phyloP scores from a whole-genome alignment of 2,888 invertebrate species.

The Chaetoderma sp. region DNA sequence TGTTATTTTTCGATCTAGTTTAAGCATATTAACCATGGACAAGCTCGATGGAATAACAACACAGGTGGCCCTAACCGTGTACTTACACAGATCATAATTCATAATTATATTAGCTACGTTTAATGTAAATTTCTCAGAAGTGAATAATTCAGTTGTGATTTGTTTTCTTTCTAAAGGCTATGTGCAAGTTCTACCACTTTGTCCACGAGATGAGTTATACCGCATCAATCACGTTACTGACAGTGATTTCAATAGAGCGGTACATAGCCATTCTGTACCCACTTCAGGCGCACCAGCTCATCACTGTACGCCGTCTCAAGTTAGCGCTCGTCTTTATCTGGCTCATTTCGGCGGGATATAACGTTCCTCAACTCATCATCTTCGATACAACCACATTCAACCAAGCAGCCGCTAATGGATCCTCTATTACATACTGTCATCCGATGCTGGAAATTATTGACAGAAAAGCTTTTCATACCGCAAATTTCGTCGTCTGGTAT shows the following conservation, averaged over 20 bases:
- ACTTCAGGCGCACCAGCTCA: slow-evolving; percentile 86
- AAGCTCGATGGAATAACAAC: neutral
- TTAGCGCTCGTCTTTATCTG: slow-evolving; percentile 85
- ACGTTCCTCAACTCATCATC: slow-evolving; percentile 86
- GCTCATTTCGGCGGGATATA: slow-evolving; percentile 85
- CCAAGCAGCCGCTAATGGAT: neutral
- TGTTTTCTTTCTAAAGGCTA: slow-evolving; percentile 45
- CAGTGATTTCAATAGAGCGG: slow-evolving; percentile 73
- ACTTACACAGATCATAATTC: too few relatives aligned
- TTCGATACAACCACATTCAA: slow-evolving; percentile 80
- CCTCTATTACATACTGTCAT: slow-evolving; percentile 18
- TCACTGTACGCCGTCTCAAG: slow-evolving; percentile 79
- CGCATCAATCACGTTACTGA: slow-evolving; percentile 88
- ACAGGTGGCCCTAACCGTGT: too few relatives aligned
- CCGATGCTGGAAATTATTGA: slow-evolving; percentile 22
- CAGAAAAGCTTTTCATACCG: slow-evolving; percentile 77
- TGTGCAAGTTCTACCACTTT: slow-evolving; percentile 93
- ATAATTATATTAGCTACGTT: too few relatives aligned
- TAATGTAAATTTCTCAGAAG: neutral
- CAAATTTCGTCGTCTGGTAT: slow-evolving; percentile 86
- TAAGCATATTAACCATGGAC: too few relatives aligned
- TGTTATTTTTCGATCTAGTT: too few relatives aligned
- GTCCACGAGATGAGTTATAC: slow-evolving; percentile 90
- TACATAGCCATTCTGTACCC: slow-evolving; percentile 74
- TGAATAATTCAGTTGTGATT: too few relatives aligned